Conservation (phyloP, 2,888 invertebrate genomes). For the Yponomeuta evonymella region DNA sequence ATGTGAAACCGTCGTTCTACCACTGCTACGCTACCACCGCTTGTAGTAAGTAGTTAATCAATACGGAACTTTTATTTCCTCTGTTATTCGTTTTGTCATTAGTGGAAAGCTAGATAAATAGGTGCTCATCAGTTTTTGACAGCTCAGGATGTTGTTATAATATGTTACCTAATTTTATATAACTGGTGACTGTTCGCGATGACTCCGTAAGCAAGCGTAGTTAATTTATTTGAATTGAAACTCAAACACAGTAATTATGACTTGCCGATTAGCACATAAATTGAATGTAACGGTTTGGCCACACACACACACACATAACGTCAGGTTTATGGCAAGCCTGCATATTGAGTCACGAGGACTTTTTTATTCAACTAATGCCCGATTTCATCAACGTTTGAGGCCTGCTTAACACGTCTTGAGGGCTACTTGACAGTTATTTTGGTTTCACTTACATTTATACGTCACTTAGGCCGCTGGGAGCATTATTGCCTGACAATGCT, state of each 20-base stretch:
- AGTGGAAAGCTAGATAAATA: not conserved
- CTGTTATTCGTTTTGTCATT: not conserved
- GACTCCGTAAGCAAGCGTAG: not conserved
- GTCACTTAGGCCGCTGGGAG: too few relatives aligned
- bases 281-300: not conserved
- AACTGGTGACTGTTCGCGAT: not conserved
- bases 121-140: not conserved
- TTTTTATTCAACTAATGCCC: too few relatives aligned
- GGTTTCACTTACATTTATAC: too few relatives aligned
- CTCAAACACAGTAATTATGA: not conserved
- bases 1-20: too few relatives aligned
- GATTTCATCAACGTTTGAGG: too few relatives aligned
- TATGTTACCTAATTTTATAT: not conserved
- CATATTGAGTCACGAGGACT: not conserved
- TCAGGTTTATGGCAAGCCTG: not conserved
- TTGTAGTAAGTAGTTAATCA: too few relatives aligned
- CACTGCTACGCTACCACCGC: too few relatives aligned
- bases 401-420: too few relatives aligned
- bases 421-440: too few relatives aligned
- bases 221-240: not conserved
- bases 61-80: not conserved
- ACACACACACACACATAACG: not conserved
- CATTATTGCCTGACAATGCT: too few relatives aligned
- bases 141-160: not conserved
- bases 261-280: slow-evolving; percentile 1